Evolutionary conservation across 2,113 vertebrate species (phyloP), one percentile per base, ranked within the genome.

Genomic region (Tragelaphus scriptus): DNA sequence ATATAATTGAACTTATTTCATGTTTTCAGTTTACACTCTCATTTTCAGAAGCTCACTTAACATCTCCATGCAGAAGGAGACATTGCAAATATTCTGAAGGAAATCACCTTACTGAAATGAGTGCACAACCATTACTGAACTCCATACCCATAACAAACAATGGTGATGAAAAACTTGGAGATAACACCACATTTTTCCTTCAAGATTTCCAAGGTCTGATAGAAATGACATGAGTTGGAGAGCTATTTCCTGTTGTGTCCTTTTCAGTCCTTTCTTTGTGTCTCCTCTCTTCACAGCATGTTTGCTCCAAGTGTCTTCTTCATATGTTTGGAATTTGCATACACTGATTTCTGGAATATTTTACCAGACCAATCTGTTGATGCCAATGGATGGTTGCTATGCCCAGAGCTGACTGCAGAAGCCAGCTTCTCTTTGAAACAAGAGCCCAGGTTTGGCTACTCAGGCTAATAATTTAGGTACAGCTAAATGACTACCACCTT

Each of bases 381-480:
- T 88, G 59, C 36, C 75, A 85, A 21, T 77, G 75, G 47, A 88
- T 51, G 30, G 10, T 47, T 88, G 65, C 30, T 68, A 51, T 79
- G 14, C n/a, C 53, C n/a, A 55, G 9, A 95, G 81, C 17, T 77
- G 59, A 85, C 77, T 96, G 32, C 8, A 80, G 91, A 80, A 95
- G 16, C 82, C n/a, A 92, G 40, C 16, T 88, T 96, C 55, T 92
- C 9, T 81, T 95, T 91, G 59, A 85, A 95, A 82, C 11, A 85
- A 88, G 68, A 92, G 30, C 36, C 61, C 32, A n/a, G 68, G 93
- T 88, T 94, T 95, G 86, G 49, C 68, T 93, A 94, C 49, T 96
- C 63, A 84, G n/a, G 49, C 32, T 81, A 75, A 90, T 97, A 68
- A 95, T 96, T 95, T 86, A 92, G 28, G 40, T 79, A 30, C 21